These are phyloP conservation scores for Diadophis punctatus DNA, from an alignment of 2,113 vertebrate genomes.

Conservation along the genomic window DNA sequence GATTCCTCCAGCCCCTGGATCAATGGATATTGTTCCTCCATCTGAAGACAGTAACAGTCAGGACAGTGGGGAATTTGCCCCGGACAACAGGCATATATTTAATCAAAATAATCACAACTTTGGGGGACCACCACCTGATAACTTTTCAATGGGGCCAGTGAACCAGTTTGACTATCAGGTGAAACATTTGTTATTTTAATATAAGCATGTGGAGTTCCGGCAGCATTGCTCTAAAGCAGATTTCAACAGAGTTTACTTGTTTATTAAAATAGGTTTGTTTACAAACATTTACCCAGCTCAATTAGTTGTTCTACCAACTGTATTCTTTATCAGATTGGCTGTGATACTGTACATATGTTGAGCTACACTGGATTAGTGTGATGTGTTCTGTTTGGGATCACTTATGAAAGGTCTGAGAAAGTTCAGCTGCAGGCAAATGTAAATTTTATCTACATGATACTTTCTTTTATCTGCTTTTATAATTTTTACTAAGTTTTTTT, in stretches of 20 bases:
- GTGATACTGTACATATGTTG: background rate
- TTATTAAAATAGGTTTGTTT: conserved; percentile 54
- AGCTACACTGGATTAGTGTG: background rate
- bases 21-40: conserved; percentile 94
- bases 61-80: conserved; percentile 93
- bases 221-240: conserved; percentile 66
- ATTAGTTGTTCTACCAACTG: background rate
- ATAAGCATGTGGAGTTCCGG: conserved; percentile 69
- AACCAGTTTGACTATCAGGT: conserved; percentile 99
- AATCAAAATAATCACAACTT: conserved; percentile 98
- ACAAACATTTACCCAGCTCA: conserved; percentile 17
- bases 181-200: conserved; percentile 80
- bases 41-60: conserved; percentile 99
- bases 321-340: background rate
- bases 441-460: background rate
- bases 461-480: background rate
- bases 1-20: conserved; percentile 88
- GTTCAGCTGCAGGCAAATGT: background rate
- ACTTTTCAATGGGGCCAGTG: conserved; percentile 93
- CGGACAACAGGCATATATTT: conserved; percentile 91
- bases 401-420: background rate
- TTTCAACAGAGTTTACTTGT: conserved; percentile 63
- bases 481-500: background rate
- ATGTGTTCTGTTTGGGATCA: background rate
- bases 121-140: conserved; percentile 95